Conservation (phyloP, 2,113 vertebrate species). For the Dipodomys merriami region DNA sequence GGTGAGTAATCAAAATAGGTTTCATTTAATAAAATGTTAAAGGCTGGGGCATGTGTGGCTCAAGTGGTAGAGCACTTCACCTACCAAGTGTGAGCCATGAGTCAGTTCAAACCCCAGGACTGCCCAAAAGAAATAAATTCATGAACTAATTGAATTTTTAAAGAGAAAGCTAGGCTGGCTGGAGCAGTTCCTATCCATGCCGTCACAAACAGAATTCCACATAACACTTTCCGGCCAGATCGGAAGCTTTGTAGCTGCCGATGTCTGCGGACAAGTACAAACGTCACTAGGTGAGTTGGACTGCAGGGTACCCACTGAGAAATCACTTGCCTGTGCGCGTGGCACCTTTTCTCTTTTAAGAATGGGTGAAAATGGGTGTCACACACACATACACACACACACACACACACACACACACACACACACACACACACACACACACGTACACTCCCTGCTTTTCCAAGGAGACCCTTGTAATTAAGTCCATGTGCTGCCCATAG, state of each 20-base stretch:
- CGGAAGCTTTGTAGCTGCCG: not conserved
- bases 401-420: no score
- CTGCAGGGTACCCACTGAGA: not conserved
- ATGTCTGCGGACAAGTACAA: not conserved
- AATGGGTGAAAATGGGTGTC: not conserved
- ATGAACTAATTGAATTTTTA: no score
- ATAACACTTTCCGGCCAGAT: not conserved
- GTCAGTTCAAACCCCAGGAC: no score
- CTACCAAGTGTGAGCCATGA: no score
- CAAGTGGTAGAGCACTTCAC: no score
- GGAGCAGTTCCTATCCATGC: not conserved
- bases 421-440: no score
- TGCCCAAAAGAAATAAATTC: no score
- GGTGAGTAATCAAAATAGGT: constrained; percentile 46
- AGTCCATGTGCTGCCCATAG: constrained; percentile 81
- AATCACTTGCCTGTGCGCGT: not conserved
- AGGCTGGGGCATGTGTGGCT: not conserved
- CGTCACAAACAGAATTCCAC: not conserved
- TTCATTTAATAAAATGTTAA: constrained; percentile 15
- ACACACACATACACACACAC: no score
- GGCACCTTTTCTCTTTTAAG: not conserved
- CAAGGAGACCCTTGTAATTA: constrained; percentile 59
- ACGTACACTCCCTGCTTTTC: constrained; percentile 44
- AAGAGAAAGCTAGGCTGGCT: fast-evolving
- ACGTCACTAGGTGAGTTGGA: not conserved